phyloP scores from a whole-genome alignment of 2,888 invertebrate species.

The Stictocephala bisonia region DNA sequence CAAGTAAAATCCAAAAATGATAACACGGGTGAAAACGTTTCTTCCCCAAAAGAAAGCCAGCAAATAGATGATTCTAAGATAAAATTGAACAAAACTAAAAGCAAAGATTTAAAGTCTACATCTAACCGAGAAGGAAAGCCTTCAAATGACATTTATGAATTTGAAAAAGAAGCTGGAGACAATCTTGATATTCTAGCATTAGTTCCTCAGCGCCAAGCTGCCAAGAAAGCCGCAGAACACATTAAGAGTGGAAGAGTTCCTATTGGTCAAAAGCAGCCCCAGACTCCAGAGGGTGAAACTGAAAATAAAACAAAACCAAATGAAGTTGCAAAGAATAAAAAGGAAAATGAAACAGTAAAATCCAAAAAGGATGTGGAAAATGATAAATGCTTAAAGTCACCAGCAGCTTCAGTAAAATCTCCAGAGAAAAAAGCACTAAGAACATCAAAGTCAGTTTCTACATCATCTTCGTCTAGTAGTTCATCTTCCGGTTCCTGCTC shows the following conservation, averaged over 20 bases:
- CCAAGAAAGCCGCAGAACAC: slow-evolving; percentile 91
- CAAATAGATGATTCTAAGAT: slow-evolving; percentile 41
- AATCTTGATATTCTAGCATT: slow-evolving; percentile 71
- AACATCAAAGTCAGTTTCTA: slow-evolving; percentile 61
- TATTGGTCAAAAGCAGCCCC: slow-evolving; percentile 59
- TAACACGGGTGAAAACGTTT: slow-evolving; percentile 49
- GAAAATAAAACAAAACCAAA: slow-evolving; percentile 58
- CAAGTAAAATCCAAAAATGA: slow-evolving; percentile 61
- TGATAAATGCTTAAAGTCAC: slow-evolving; percentile 61
- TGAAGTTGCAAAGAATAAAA: slow-evolving; percentile 48
- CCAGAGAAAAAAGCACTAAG: slow-evolving; percentile 52
- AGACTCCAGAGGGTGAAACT: slow-evolving; percentile 63
- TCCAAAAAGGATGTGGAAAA: slow-evolving; percentile 63
- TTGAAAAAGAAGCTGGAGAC: slow-evolving; percentile 72
- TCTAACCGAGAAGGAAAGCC: slow-evolving; percentile 34
- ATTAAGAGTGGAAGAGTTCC: slow-evolving; percentile 81
- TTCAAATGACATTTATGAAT: slow-evolving; percentile 68
- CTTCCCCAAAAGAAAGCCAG: slow-evolving; percentile 20
- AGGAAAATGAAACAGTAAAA: slow-evolving; percentile 51
- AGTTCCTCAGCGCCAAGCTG: slow-evolving; percentile 90
- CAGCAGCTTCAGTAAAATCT: slow-evolving; percentile 60
- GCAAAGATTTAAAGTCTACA: slow-evolving; percentile 58
- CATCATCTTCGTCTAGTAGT: slow-evolving; percentile 67
- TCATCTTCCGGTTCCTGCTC: slow-evolving; percentile 68
- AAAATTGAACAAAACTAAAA: slow-evolving; percentile 39